Evolutionary conservation across 92 coral and sea anemone genomes (phyloP).

Genomic region (Phenganax subtilis): DNA sequence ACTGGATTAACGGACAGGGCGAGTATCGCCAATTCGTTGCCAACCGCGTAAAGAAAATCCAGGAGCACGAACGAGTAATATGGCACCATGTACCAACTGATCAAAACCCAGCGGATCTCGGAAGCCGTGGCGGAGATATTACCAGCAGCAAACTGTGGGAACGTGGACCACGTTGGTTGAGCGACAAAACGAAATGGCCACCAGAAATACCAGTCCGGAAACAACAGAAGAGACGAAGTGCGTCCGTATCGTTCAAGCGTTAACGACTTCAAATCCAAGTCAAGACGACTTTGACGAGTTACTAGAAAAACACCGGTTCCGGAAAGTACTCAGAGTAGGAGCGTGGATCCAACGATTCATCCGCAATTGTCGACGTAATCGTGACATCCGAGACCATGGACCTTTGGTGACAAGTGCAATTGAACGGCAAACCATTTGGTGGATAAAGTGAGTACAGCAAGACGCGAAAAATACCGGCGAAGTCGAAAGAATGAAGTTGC

Average conservation of each 20-base stretch:
- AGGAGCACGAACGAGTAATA: background rate
- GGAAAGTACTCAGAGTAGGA: constrained; percentile 4
- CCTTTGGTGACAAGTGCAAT: constrained; percentile 22
- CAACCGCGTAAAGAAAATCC: constrained; percentile 2
- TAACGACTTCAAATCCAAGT: background rate
- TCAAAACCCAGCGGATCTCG: constrained; percentile 36
- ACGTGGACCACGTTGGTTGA: constrained; percentile 30
- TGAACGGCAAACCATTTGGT: constrained; percentile 20
- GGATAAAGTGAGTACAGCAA: constrained; percentile 32
- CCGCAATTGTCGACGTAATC: background rate
- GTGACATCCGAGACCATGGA: background rate
- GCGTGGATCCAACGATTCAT: constrained; percentile 35
- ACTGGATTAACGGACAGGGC: background rate
- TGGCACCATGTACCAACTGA: constrained; percentile 39
- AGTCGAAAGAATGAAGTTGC: too few relatives aligned
- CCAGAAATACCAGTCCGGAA: constrained; percentile 11
- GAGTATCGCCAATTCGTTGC: constrained; percentile 36
- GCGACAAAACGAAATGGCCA: constrained; percentile 8
- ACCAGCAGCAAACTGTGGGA: constrained; percentile 22
- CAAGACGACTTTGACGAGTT: background rate
- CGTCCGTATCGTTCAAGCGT: background rate
- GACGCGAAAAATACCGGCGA: too few relatives aligned
- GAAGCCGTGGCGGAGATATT: constrained; percentile 30
- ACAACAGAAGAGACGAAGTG: background rate
- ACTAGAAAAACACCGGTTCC: background rate